phyloP scores from a whole-genome alignment of 2,113 vertebrate species.

The Calidris pygmaea region DNA sequence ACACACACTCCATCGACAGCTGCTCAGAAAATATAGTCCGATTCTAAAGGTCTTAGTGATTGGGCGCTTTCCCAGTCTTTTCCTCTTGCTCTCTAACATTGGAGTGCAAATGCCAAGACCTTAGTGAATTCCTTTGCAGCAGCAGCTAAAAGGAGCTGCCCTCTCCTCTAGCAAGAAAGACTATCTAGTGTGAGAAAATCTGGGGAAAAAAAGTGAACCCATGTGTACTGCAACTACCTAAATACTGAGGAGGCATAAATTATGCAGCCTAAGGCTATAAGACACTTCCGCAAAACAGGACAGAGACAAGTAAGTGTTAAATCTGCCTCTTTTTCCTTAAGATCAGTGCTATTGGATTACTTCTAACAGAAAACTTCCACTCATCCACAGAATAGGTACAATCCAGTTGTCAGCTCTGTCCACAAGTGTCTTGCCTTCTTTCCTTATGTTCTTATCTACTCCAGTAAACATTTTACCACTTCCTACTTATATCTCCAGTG shows the following conservation, averaged over 20 bases:
- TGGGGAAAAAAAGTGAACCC: neutral
- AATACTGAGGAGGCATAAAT: neutral
- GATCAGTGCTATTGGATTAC: neutral
- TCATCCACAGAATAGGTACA: neutral
- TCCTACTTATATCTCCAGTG: neutral
- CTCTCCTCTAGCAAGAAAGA: neutral
- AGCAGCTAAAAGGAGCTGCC: neutral
- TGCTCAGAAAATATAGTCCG: slow-evolving; percentile 73
- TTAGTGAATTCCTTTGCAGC: neutral
- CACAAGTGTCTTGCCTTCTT: neutral
- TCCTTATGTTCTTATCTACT: neutral
- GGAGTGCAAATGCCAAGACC: slow-evolving; percentile 42
- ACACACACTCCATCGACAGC: slow-evolving; percentile 74
- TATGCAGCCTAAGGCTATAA: neutral
- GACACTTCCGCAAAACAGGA: neutral
- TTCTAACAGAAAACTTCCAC: neutral
- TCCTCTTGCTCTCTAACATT: slow-evolving; percentile 40
- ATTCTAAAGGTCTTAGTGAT: slow-evolving; percentile 60
- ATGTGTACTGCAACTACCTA: neutral
- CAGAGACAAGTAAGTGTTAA: neutral
- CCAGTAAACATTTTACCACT: neutral
- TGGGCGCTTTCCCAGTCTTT: slow-evolving; percentile 41
- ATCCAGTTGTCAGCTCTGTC: neutral
- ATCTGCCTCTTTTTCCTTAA: neutral
- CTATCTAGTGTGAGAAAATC: neutral